Evolutionary conservation across 2,797 vertebrate genomes (phyloP), one percentile per base, ranked within the genome.

Genomic region (Mormyrus hasselquistii): DNA sequence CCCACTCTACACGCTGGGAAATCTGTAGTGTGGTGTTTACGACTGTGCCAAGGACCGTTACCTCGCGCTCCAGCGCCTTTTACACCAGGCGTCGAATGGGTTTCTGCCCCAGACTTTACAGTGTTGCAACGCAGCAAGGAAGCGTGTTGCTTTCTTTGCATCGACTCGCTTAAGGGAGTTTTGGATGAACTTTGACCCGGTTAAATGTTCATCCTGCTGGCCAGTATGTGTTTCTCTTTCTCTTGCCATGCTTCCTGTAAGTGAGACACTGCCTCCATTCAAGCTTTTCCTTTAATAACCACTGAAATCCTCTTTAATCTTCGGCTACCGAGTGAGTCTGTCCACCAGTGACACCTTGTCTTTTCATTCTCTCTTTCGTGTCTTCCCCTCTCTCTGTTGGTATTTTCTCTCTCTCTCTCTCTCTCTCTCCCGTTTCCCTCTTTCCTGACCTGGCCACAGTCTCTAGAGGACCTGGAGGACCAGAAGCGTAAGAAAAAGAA

Each of bases 401-500:
- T 19, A 87, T 59, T 69, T 41, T 16, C 59, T 44, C 47, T 14
- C 47, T 34, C n/a, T 53, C 87, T 34, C 76, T 2, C 59, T 34
- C 19, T 87, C 69, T 3, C 2, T 14, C 47, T 89, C 50, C 22
- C 85, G 0, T 87, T 57, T 88, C 87, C 89, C 84, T 88, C 87
- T 57, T 22, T 4, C 25, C 44, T 50, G 29, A 19, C 29, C 47
- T 84, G 47, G 82, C 25, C 3, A 0, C 94, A 99, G 99, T 99
- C 99, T 95, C 97, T 99, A 95, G 99, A 99, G 95, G 98, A 99
- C 94, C 96, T 99, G 93, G 98, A 99, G 95, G 98, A 99, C 96
- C 98, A 98, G 96, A 99, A 99, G 95, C 96, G 98, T 95, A 98
- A 99, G 95, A 99, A 99, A 95, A 99, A 99, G 95, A 99, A 99